phyloP scores from a whole-genome alignment of 1,140 invertebrate species.

The Lordiphosa stackelbergi region DNA sequence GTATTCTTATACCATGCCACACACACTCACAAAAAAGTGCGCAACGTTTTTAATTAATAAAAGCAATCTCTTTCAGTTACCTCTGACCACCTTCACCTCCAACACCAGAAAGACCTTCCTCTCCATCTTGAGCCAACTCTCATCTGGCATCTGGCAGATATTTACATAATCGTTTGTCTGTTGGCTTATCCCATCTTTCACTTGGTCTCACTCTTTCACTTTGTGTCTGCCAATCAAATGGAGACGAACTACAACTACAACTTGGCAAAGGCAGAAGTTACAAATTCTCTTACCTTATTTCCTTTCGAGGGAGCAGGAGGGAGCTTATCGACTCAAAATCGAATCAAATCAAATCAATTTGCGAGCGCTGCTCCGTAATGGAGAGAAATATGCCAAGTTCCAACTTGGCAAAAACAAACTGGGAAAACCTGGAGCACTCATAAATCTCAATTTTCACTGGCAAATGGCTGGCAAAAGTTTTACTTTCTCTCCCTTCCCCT shows the following conservation, averaged over 20 bases:
- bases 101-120: slow-evolving; percentile 12
- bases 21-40: slow-evolving; percentile 21
- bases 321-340: slow-evolving; percentile 68
- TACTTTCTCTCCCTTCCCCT: slow-evolving; percentile 22
- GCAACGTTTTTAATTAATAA: slow-evolving; percentile 51
- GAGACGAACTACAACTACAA: slow-evolving; percentile 20
- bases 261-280: slow-evolving; percentile 38
- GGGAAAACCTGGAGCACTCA: slow-evolving; percentile 36
- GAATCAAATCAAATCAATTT: slow-evolving; percentile 74
- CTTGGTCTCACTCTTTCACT: slow-evolving; percentile 27
- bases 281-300: slow-evolving; percentile 42
- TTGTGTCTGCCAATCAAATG: slow-evolving; percentile 45
- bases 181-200: slow-evolving; percentile 44
- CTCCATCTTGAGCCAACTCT: slow-evolving; percentile 14
- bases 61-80: slow-evolving; percentile 33
- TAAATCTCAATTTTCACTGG: slow-evolving; percentile 48
- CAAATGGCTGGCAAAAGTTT: slow-evolving; percentile 53
- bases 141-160: slow-evolving; percentile 33
- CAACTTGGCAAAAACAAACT: slow-evolving; percentile 52
- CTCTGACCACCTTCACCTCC: slow-evolving; percentile 4
- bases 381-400: slow-evolving; percentile 69
- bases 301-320: neutral
- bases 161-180: slow-evolving; percentile 55
- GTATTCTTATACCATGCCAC: neutral
- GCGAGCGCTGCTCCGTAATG: slow-evolving; percentile 59